Percentiles rank a stretch among this genome's conserved stretches.
Conservation (phyloP, 2,113 vertebrate species). For the Scomber colias region DNA sequence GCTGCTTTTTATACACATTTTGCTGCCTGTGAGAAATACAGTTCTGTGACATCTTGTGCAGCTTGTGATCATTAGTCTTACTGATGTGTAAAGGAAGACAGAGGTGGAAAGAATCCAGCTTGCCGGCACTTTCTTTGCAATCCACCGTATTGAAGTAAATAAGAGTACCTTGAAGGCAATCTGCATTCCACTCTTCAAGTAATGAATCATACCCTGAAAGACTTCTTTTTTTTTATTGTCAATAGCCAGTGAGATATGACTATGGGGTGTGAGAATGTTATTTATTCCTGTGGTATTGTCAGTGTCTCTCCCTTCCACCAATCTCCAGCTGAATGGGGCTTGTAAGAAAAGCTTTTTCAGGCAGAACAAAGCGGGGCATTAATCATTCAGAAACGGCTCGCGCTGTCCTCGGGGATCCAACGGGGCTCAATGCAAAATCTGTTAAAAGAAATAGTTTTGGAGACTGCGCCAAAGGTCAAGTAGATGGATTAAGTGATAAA, state of each 20-base stretch:
- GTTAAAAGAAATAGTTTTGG: slow-evolving; percentile 78
- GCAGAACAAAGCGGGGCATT: slow-evolving; percentile 76
- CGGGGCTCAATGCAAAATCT: slow-evolving; percentile 76
- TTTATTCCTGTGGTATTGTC: slow-evolving; percentile 77
- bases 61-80: slow-evolving; percentile 36
- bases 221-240: slow-evolving; percentile 63
- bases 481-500: slow-evolving; percentile 80
- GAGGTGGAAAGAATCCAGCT: slow-evolving; percentile 33
- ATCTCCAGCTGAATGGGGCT: slow-evolving; percentile 70
- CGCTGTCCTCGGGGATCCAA: slow-evolving; percentile 55
- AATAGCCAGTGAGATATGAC: slow-evolving; percentile 66
- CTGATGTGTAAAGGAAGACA: slow-evolving; percentile 47
- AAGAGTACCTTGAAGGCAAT: slow-evolving; percentile 50
- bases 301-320: slow-evolving; percentile 54
- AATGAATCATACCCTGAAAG: slow-evolving; percentile 71
- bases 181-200: slow-evolving; percentile 53
- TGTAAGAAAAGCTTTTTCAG: slow-evolving; percentile 73
- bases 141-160: slow-evolving; percentile 42
- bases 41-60: slow-evolving; percentile 13
- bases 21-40: slow-evolving; percentile 28
- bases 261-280: slow-evolving; percentile 60
- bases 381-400: slow-evolving; percentile 73
- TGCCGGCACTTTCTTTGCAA: slow-evolving; percentile 16
- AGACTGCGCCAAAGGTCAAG: slow-evolving; percentile 84
- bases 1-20: neutral